These are phyloP conservation scores for Eurois occulta DNA, from an alignment of 2,888 invertebrate species.

Conservation along the genomic window DNA sequence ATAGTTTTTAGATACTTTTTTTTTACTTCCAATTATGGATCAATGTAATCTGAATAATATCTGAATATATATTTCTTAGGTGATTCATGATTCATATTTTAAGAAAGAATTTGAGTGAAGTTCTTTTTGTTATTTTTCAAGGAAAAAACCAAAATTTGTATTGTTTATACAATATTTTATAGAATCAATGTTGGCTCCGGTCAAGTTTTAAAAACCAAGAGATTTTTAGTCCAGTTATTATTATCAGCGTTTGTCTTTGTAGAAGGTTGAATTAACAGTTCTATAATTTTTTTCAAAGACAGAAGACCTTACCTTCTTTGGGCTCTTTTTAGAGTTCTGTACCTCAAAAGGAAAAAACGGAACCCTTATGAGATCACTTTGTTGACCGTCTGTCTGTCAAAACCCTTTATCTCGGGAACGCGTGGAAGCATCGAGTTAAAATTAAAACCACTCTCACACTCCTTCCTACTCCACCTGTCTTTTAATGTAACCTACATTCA, in stretches of 20 bases:
- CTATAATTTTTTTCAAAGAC: slow-evolving; percentile 28
- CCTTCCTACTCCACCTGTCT: too few species aligned
- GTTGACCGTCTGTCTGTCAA: too few species aligned
- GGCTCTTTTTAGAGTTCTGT: too few species aligned
- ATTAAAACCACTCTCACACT: too few species aligned
- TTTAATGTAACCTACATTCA: too few species aligned
- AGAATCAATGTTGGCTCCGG: not conserved
- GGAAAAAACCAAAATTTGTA: not conserved
- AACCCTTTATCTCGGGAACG: too few species aligned
- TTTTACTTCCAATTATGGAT: not conserved
- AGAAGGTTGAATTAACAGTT: slow-evolving; percentile 1
- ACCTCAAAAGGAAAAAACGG: too few species aligned
- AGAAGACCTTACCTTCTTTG: not conserved
- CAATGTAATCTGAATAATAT: not conserved
- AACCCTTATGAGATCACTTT: too few species aligned
- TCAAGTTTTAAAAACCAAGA: not conserved
- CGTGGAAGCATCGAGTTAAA: too few species aligned
- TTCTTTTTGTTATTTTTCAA: not conserved
- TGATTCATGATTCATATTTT: not conserved
- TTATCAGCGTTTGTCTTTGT: too few species aligned
- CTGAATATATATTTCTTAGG: not conserved
- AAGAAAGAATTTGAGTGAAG: not conserved
- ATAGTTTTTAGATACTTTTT: not conserved
- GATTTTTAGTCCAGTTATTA: slow-evolving; percentile 6
- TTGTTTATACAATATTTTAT: not conserved